These are phyloP conservation scores for Heliconius erato DNA, from an alignment of 2,888 invertebrate species.

Conservation along the genomic window DNA sequence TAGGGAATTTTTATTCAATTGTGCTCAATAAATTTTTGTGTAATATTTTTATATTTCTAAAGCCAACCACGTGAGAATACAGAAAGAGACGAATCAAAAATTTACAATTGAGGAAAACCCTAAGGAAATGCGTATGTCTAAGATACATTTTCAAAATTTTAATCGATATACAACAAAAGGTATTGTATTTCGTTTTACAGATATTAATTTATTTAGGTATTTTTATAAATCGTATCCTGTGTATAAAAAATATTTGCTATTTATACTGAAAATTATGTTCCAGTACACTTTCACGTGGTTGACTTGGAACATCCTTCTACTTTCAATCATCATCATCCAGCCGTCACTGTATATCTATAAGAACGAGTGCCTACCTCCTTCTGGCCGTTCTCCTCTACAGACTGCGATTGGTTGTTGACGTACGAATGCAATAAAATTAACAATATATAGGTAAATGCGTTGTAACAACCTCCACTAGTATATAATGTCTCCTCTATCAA, in stretches of 20 bases:
- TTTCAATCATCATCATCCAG: slow-evolving; percentile 58
- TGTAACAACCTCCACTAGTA: slow-evolving; percentile 81
- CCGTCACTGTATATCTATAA: slow-evolving; percentile 63
- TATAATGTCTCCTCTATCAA: slow-evolving; percentile 73
- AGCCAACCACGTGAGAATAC: slow-evolving; percentile 20
- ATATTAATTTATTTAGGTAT: not conserved
- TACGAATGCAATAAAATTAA: slow-evolving; percentile 86
- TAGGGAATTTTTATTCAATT: slow-evolving; percentile 1
- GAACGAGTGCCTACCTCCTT: slow-evolving; percentile 84
- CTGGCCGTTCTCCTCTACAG: slow-evolving; percentile 85
- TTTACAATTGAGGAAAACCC: not conserved
- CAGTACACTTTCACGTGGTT: slow-evolving; percentile 17
- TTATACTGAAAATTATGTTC: no score
- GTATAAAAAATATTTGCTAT: not conserved
- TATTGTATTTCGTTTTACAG: not conserved
- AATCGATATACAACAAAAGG: not conserved
- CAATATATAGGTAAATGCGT: slow-evolving; percentile 85
- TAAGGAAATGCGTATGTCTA: not conserved
- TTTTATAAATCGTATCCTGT: not conserved
- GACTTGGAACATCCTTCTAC: slow-evolving; percentile 16
- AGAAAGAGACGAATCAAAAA: not conserved
- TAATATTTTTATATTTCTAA: not conserved
- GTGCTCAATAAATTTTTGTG: slow-evolving; percentile 17
- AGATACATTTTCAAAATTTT: not conserved
- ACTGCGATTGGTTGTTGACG: slow-evolving; percentile 86